Evolutionary conservation across 2,113 vertebrate genomes (phyloP).

Genomic region (Epinephelus moara): DNA sequence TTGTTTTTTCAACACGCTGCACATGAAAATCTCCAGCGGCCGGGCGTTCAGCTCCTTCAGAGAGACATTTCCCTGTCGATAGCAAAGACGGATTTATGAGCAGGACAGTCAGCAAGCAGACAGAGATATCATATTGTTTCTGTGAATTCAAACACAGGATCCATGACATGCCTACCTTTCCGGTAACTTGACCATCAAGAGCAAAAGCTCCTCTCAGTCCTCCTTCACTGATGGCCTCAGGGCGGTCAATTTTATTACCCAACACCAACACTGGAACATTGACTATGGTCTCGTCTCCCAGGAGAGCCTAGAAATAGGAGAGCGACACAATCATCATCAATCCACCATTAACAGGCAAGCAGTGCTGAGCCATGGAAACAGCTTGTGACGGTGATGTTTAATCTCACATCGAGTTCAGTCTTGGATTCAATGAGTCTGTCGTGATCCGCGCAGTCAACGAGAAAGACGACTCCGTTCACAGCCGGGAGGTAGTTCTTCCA

Average conservation of each 20-base stretch:
- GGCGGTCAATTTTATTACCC: conserved; percentile 97
- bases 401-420: conserved; percentile 94
- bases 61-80: conserved; percentile 88
- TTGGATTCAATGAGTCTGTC: conserved; percentile 93
- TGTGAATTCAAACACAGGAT: not conserved
- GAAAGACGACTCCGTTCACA: conserved; percentile 95
- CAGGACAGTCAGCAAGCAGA: not conserved
- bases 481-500: conserved; percentile 99
- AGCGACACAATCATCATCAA: not conserved
- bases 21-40: conserved; percentile 99
- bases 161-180: conserved; percentile 84
- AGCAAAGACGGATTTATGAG: conserved; percentile 10
- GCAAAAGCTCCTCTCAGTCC: conserved; percentile 91
- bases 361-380: not conserved
- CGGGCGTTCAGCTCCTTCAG: conserved; percentile 91
- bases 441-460: conserved; percentile 95
- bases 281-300: conserved; percentile 95
- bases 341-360: not conserved
- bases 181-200: conserved; percentile 94
- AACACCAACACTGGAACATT: conserved; percentile 95
- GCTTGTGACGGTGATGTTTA: not conserved
- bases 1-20: conserved; percentile 95
- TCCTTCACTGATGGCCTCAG: conserved; percentile 95
- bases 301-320: conserved; percentile 87
- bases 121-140: not conserved